A percentile compares a stretch with the other conserved stretches of the same genome.
Conservation (phyloP, 2,888 invertebrate genomes). For the Emmelina monodactyla region DNA sequence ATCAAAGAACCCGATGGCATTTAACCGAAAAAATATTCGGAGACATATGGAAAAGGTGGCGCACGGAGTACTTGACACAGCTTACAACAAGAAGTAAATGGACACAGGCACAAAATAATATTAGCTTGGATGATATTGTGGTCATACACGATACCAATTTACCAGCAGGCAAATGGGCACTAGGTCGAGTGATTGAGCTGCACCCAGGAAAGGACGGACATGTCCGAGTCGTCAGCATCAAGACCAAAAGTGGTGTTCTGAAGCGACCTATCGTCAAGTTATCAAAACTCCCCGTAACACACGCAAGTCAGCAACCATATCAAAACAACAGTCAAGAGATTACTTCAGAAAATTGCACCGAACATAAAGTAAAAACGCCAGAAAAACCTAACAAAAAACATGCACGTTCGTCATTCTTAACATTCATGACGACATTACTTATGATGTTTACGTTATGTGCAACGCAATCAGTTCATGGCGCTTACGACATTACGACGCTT, state of each 20-base stretch:
- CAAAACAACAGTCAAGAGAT: too few relatives aligned
- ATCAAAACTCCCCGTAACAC: neutral
- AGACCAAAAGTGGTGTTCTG: neutral
- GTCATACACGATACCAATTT: neutral
- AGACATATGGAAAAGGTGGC: neutral
- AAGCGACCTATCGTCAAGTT: neutral
- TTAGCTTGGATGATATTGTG: neutral
- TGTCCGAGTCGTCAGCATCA: too few relatives aligned
- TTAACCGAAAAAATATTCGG: neutral
- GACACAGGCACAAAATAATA: slow-evolving; percentile 1
- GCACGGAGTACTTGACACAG: neutral
- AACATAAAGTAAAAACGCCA: too few relatives aligned
- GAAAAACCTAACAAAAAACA: too few relatives aligned
- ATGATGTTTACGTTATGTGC: too few relatives aligned
- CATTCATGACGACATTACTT: too few relatives aligned
- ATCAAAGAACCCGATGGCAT: neutral
- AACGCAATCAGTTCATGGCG: too few relatives aligned
- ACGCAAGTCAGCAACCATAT: too few relatives aligned
- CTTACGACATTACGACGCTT: too few relatives aligned
- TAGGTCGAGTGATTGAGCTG: neutral
- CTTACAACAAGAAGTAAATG: neutral
- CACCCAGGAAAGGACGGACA: neutral
- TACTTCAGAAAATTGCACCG: too few relatives aligned
- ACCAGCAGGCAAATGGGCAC: neutral
- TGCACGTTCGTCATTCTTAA: too few relatives aligned